Evolutionary conservation across 2,113 vertebrate species (phyloP), one percentile per base, ranked within the genome.

Genomic region (Microtus oregoni): DNA sequence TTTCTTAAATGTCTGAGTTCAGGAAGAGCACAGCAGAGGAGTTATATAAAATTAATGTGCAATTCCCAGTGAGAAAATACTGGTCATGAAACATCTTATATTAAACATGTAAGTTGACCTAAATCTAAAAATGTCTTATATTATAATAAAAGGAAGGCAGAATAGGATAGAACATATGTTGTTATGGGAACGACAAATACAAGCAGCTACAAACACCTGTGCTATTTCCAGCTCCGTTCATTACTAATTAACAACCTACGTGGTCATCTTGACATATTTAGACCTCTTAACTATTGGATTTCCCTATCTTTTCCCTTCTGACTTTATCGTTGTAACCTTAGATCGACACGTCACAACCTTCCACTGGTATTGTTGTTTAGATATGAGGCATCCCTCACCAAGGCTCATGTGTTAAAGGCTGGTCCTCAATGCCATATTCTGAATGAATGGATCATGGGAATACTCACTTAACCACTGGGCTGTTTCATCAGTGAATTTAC

Each of bases 1-100:
- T 20, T 68, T 20, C 17, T 70, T n/a, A 52, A 50, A 26, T 5
- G 19, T 87, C 50, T n/a, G n/a, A 20, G 44, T 61, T 91, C 82
- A 83, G 67, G 44, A 82, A 68, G 50, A 81, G 61, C 83, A 61
- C 73, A 89, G 41, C 68, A 94, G 83, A 90, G 79, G 89, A 72
- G 17, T 81, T 50, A 94, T 77, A 28, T 41, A 68, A 70, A 38
- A 55, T 20, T 65, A 86, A 89, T 15, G 83, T 94, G 78, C 75
- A 83, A 61, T 91, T 90, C 58, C 38, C 96, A 76, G 58, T 61
- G 50, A 89, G 88, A 86, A 68, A 73, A 95, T 61, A 86, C n/a
- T 63, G 14, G 35, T 73, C 26, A 30, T 93, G 68, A 91, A 92
- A 92, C 14, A 90, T 87, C 89, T 96, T 58, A 58, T 7, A 83